A percentile compares a stretch with the other conserved stretches of the same genome.
Evolutionary conservation across 2,113 vertebrate species (phyloP).

Genomic region (Thermophis baileyi): DNA sequence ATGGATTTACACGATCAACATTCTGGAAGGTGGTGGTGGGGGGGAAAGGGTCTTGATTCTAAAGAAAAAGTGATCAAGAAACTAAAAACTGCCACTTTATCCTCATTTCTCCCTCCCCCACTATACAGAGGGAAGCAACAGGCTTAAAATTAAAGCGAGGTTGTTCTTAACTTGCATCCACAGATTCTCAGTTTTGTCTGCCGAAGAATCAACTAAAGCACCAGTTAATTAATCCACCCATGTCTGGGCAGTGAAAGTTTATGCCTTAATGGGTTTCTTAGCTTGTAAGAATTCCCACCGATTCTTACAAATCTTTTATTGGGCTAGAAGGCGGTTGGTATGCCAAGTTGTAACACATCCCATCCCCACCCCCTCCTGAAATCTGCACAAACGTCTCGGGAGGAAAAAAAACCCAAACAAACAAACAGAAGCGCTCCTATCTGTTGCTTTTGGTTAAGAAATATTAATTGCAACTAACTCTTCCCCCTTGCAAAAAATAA

Average conservation of each 20-base stretch:
- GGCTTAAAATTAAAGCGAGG: not conserved
- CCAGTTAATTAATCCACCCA: not conserved
- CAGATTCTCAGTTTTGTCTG: not conserved
- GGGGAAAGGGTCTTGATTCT: not conserved
- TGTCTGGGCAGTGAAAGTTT: not conserved
- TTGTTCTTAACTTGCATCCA: not conserved
- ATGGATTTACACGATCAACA: not conserved
- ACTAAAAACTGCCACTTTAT: not conserved
- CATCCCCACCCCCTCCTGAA: not conserved
- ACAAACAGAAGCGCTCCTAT: not conserved
- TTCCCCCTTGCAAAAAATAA: not conserved
- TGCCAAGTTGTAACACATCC: not conserved
- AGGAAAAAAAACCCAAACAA: not conserved
- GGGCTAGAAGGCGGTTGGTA: not conserved
- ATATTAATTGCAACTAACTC: not conserved
- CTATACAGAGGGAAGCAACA: not conserved
- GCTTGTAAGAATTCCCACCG: not conserved
- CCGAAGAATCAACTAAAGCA: not conserved
- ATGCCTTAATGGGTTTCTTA: not conserved
- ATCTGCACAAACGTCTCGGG: not conserved
- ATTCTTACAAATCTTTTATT: not conserved
- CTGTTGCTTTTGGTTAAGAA: not conserved
- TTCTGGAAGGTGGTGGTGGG: too few relatives aligned
- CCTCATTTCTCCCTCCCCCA: too few relatives aligned
- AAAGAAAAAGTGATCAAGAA: not conserved